These are phyloP conservation scores for Deilephila elpenor DNA, from an alignment of 2,888 invertebrate genomes.

Conservation along the genomic window DNA sequence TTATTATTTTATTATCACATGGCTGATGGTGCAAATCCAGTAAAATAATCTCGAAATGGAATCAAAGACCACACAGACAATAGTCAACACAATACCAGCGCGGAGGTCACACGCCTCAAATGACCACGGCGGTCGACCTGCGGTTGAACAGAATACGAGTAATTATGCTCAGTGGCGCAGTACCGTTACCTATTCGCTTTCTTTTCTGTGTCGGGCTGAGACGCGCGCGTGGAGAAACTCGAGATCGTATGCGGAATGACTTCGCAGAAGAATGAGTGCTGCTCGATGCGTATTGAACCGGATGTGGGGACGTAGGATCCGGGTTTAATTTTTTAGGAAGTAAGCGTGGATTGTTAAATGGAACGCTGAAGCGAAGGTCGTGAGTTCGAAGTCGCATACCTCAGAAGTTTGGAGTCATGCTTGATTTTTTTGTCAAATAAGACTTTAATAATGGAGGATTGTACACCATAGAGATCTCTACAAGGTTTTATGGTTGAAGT, in stretches of 20 bases:
- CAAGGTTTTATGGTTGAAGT: too few species aligned
- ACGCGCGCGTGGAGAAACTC: conserved; percentile 58
- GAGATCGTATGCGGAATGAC: conserved; percentile 52
- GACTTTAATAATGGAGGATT: too few species aligned
- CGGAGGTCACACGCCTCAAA: conserved; percentile 4
- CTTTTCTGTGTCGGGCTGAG: conserved; percentile 61
- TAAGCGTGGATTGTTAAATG: too few species aligned
- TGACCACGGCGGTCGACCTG: conserved; percentile 33
- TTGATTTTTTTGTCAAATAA: too few species aligned
- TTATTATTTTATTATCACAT: neutral
- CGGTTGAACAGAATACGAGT: conserved; percentile 48
- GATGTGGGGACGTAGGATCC: neutral
- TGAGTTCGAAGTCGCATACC: too few species aligned
- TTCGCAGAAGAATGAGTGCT: conserved; percentile 50
- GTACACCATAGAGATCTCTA: too few species aligned
- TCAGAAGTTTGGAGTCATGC: too few species aligned
- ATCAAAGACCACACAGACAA: too few species aligned
- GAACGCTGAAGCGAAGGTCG: too few species aligned
- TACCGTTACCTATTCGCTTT: conserved; percentile 79
- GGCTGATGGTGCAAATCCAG: neutral
- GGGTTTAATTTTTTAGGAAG: too few species aligned
- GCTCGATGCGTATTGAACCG: conserved; percentile 26
- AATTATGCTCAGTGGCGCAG: conserved; percentile 58
- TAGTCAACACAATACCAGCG: neutral
- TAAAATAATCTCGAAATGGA: too few species aligned